Evolutionary conservation across 2,113 vertebrate species (phyloP).

Genomic region (Seriola aureovittata): DNA sequence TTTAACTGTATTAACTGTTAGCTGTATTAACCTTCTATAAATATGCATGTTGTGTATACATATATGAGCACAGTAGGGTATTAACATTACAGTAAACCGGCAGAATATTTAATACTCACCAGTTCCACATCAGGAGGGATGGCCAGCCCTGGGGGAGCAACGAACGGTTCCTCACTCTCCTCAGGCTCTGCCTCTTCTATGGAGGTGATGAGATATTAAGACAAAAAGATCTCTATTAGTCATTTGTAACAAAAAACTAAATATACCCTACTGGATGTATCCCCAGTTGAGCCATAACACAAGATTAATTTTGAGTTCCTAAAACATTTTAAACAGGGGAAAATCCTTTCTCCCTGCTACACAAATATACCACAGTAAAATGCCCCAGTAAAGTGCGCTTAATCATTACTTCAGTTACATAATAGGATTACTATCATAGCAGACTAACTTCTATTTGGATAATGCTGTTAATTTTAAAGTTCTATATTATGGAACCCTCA

Average conservation of each 20-base stretch:
- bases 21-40: not conserved
- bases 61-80: not conserved
- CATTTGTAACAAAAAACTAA: constrained; percentile 1
- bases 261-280: constrained; percentile 8
- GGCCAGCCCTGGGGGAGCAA: constrained; percentile 91
- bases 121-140: constrained; percentile 96
- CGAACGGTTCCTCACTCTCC: constrained; percentile 94
- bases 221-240: constrained; percentile 5
- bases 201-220: constrained; percentile 4
- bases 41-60: not conserved
- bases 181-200: constrained; percentile 87
- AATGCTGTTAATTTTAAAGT: not conserved
- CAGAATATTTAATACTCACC: constrained; percentile 84
- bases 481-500: not conserved
- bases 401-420: not conserved
- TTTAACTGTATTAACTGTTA: not conserved
- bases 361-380: constrained; percentile 28
- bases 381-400: not conserved
- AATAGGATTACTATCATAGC: not conserved
- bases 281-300: not conserved
- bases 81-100: not conserved
- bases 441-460: not conserved
- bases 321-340: constrained; percentile 13
- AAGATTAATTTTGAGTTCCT: not conserved
- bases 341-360: not conserved